A percentile compares a stretch with the other conserved stretches of the same genome.
Conservation (phyloP, 2,888 invertebrate species). For the Hypselothyrea guttata region DNA sequence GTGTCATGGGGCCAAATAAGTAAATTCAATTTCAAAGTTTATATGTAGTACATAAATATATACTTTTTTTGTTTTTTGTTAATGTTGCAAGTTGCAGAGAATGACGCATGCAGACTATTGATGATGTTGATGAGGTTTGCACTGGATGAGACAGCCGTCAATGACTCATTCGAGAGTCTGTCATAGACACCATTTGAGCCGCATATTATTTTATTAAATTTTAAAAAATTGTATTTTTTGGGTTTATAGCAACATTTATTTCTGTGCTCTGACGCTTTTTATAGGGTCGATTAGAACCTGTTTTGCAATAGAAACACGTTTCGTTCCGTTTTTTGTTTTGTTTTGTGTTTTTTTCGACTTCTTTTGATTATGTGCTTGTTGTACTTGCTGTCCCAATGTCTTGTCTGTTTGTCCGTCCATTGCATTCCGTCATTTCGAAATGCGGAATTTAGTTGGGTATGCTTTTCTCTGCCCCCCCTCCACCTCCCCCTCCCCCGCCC, state of each 20-base stretch:
- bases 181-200: too few relatives aligned
- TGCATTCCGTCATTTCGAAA: conserved; percentile 42
- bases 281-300: conserved; percentile 46
- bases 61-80: conserved; percentile 10
- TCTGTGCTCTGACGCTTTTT: neutral
- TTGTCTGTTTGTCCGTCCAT: conserved; percentile 17
- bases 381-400: conserved; percentile 23
- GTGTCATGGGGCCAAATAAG: conserved; percentile 10
- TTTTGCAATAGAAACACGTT: conserved; percentile 62
- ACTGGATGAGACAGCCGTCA: too few relatives aligned
- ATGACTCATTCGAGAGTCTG: neutral
- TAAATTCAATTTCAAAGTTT: neutral
- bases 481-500: too few relatives aligned
- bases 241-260: too few relatives aligned
- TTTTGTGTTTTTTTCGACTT: conserved; percentile 5
- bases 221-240: neutral
- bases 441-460: conserved; percentile 44
- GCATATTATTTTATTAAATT: neutral
- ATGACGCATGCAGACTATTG: too few relatives aligned
- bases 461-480: neutral
- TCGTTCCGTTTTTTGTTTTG: conserved; percentile 23
- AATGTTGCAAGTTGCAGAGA: too few relatives aligned
- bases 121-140: neutral
- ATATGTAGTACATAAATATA: too few relatives aligned
- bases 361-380: conserved; percentile 20